These are phyloP conservation scores for Leptopilina drosophilae DNA, from an alignment of 2,888 invertebrate species.

Conservation along the genomic window DNA sequence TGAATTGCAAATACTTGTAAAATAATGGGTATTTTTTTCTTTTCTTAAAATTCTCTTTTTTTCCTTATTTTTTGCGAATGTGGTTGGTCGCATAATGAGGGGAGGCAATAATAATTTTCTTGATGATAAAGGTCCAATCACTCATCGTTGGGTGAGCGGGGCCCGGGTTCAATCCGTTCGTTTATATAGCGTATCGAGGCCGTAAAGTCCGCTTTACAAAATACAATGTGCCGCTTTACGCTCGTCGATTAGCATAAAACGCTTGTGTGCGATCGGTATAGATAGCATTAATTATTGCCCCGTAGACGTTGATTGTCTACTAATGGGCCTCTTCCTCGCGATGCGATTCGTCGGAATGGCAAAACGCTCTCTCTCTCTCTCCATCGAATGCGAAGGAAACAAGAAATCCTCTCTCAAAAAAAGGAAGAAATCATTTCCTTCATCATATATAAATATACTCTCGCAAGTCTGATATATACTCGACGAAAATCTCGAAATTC, in stretches of 20 bases:
- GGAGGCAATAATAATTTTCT: slow-evolving; percentile 31
- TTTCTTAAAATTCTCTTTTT: too few relatives aligned
- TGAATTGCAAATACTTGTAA: too few relatives aligned
- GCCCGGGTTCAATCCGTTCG: neutral
- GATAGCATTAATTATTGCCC: slow-evolving; percentile 74
- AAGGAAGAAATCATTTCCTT: slow-evolving; percentile 13
- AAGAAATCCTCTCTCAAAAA: neutral
- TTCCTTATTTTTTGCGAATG: neutral
- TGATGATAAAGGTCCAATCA: slow-evolving; percentile 28
- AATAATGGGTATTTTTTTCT: too few relatives aligned
- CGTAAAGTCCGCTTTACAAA: slow-evolving; percentile 45
- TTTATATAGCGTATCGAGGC: slow-evolving; percentile 23
- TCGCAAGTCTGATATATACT: neutral
- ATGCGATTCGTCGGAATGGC: slow-evolving; percentile 14
- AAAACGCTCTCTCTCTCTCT: neutral
- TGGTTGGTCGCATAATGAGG: neutral
- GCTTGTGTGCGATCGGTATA: slow-evolving; percentile 61
- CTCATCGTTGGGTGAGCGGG: neutral
- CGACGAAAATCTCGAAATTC: slow-evolving; percentile 2
- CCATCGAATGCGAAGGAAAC: slow-evolving; percentile 1
- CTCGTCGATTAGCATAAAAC: slow-evolving; percentile 67
- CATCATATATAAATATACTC: neutral
- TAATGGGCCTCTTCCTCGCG: slow-evolving; percentile 62
- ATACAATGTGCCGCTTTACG: slow-evolving; percentile 56
- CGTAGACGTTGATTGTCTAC: slow-evolving; percentile 68